A percentile compares a stretch with the other conserved stretches of the same genome.
phyloP scores from a whole-genome alignment of 1,140 invertebrate genomes.

The Triops cancriformis region DNA sequence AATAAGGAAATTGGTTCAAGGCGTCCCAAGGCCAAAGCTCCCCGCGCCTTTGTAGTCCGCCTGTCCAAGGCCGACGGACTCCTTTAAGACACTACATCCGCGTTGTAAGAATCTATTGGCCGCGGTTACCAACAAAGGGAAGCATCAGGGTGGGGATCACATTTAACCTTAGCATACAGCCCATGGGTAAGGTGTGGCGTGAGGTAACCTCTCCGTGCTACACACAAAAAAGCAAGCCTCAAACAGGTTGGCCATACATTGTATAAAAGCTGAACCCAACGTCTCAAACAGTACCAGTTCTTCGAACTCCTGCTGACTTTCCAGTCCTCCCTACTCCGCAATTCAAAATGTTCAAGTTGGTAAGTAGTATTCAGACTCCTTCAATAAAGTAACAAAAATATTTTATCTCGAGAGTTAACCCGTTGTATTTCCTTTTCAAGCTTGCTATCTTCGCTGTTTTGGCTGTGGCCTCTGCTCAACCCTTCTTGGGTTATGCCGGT shows the following conservation, averaged over 20 bases:
- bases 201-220: background rate
- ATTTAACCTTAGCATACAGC: background rate
- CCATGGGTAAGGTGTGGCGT: constrained; percentile 3
- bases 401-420: background rate
- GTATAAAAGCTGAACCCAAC: background rate
- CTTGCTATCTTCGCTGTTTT: constrained; percentile 11
- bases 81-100: background rate
- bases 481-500: constrained; percentile 22
- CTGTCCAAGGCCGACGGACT: background rate
- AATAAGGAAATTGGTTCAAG: constrained; percentile 2
- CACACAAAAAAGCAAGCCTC: background rate
- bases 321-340: background rate
- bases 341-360: constrained; percentile 24
- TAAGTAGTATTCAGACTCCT: background rate
- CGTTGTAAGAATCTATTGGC: background rate
- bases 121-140: background rate
- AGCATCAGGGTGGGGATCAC: background rate
- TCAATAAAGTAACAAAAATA: background rate
- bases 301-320: background rate
- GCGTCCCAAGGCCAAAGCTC: background rate
- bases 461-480: constrained; percentile 22
- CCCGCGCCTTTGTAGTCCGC: background rate
- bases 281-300: background rate
- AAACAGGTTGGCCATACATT: background rate
- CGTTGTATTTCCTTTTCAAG: background rate